phyloP scores from a whole-genome alignment of 2,888 invertebrate species.

The Litoditis marina region DNA sequence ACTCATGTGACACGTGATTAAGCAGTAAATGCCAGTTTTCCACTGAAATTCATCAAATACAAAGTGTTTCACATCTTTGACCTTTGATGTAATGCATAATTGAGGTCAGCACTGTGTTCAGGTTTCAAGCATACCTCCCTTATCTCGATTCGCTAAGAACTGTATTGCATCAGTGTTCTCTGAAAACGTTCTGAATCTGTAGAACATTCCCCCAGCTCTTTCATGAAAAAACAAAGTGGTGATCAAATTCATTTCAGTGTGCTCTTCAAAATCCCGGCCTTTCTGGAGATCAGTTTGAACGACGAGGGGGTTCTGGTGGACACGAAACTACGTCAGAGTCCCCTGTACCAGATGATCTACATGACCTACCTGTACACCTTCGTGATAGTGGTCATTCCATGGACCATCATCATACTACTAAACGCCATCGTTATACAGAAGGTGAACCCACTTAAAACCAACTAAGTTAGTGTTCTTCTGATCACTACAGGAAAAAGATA shows the following conservation, averaged over 20 bases:
- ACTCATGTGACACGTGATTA: too few species aligned
- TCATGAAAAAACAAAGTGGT: too few species aligned
- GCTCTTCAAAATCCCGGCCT: slow-evolving; percentile 55
- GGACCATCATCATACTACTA: slow-evolving; percentile 55
- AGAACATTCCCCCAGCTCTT: too few species aligned
- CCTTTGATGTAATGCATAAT: too few species aligned
- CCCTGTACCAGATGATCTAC: slow-evolving; percentile 47
- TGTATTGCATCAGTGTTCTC: too few species aligned
- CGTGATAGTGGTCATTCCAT: slow-evolving; percentile 51
- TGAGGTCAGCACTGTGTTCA: too few species aligned
- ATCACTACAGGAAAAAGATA: too few species aligned
- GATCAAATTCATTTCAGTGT: slow-evolving; percentile 36
- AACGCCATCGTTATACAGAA: slow-evolving; percentile 49
- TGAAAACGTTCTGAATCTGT: too few species aligned
- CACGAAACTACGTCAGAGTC: slow-evolving; percentile 43
- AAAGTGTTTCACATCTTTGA: background rate
- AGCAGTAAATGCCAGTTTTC: too few species aligned
- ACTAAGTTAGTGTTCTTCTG: background rate
- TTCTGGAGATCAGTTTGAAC: slow-evolving; percentile 47
- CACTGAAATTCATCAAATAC: too few species aligned
- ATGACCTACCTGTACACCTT: slow-evolving; percentile 49
- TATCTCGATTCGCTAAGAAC: too few species aligned
- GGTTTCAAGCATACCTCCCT: too few species aligned
- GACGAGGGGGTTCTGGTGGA: slow-evolving; percentile 37
- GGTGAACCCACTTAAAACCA: slow-evolving; percentile 17